Percentiles rank a stretch among this genome's conserved stretches.
phyloP scores from a whole-genome alignment of 2,113 vertebrate species.

The Myiozetetes cayanensis region DNA sequence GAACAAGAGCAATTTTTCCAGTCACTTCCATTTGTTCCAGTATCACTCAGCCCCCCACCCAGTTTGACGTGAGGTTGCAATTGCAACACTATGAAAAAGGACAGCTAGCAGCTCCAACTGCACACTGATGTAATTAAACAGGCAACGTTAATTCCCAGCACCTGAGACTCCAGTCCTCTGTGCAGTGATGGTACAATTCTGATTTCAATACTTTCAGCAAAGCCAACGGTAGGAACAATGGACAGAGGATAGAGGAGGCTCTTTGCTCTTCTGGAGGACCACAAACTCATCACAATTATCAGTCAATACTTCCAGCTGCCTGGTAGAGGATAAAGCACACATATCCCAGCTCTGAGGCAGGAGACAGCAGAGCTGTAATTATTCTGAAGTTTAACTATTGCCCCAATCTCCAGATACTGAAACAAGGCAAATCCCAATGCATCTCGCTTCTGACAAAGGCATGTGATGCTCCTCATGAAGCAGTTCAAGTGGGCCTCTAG shows the following conservation, averaged over 20 bases:
- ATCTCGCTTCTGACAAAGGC: rapidly evolving
- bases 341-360: not conserved
- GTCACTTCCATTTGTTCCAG: constrained; percentile 36
- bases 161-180: not conserved
- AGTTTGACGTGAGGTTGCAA: not conserved
- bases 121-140: constrained; percentile 14
- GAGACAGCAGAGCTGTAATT: not conserved
- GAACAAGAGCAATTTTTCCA: constrained; percentile 5
- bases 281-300: not conserved
- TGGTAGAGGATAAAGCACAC: not conserved
- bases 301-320: constrained; percentile 10
- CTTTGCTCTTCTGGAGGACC: not conserved
- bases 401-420: not conserved
- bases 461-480: rapidly evolving
- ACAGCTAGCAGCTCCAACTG: not conserved
- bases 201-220: not conserved
- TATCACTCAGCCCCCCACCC: not conserved
- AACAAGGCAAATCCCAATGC: rapidly evolving
- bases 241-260: not conserved
- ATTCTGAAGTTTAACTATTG: not conserved
- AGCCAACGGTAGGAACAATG: not conserved
- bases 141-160: not conserved
- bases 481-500: not conserved
- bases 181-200: not conserved
- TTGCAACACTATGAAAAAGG: not conserved